A percentile compares a stretch with the other conserved stretches of the same genome.
Conservation (phyloP, 1,140 invertebrate genomes). For the Dreissena polymorpha region DNA sequence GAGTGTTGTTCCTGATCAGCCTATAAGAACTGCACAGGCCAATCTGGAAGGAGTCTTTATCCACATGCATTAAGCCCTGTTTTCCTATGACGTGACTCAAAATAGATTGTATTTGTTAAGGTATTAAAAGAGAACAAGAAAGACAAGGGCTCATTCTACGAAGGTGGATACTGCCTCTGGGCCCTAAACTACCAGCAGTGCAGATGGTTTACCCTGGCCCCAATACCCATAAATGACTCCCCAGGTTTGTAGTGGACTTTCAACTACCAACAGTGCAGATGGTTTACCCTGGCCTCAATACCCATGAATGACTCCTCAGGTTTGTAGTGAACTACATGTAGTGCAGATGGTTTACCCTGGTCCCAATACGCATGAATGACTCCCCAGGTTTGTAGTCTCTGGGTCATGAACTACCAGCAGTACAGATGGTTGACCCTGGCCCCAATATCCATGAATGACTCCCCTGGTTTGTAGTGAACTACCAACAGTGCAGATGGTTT, state of each 20-base stretch:
- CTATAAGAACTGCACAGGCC: no score
- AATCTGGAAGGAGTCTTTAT: no score
- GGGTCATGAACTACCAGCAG: constrained; percentile 35
- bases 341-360: constrained; percentile 45
- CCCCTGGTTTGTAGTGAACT: no score
- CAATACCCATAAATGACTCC: constrained; percentile 3
- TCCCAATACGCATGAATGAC: constrained; percentile 6
- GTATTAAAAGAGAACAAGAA: constrained; percentile 35
- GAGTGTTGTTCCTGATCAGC: no score
- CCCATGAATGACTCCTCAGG: constrained; percentile 12
- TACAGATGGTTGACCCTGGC: no score
- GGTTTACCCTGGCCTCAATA: constrained; percentile 43
- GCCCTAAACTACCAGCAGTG: constrained; percentile 27
- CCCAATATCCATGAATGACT: no score
- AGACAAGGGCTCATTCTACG: constrained; percentile 24
- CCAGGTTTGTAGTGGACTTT: constrained; percentile 30
- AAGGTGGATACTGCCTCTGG: constrained; percentile 40
- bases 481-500: constrained; percentile 42
- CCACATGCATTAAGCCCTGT: no score
- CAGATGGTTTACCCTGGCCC: constrained; percentile 46
- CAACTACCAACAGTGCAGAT: constrained; percentile 19
- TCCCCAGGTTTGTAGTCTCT: constrained; percentile 35
- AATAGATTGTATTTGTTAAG: constrained; percentile 6
- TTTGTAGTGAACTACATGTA: no score
- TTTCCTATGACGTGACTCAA: no score